Base-by-base conservation (phyloP, 92 coral and sea anemone genomes). In the Nematostella vectensis region DNA sequence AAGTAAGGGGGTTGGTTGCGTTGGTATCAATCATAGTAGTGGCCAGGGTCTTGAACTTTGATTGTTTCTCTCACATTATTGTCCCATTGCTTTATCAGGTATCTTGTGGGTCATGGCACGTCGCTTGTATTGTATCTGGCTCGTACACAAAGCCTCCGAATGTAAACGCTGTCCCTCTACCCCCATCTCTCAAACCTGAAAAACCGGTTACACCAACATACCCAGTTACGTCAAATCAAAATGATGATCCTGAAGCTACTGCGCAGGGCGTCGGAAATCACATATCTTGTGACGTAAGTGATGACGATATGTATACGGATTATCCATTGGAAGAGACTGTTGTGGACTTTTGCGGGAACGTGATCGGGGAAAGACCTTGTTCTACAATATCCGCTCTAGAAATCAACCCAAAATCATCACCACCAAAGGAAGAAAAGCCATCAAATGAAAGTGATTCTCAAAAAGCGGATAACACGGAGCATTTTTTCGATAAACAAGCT, bases 91-190 rank as follows among this genome's bases (percentile, higher is more conserved):
- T 6, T 33, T 24, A 19, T 19, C 47, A 93, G 99, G 91, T 93
- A 57, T 80, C 96, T 13, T 81, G 84, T 49, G 99, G 99, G 0
- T 83, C 99, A 0, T 93, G 99, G 99, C 99, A 93, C 47, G 88
- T 93, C 20, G 81, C 93, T 24, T 83, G 85, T 48, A 70, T 71
- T 25, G 82, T 93, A 17, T 43, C 54, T 23, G 51, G 51, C 51
- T 45, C 51, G 4, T 11, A 45, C 40, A 33, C 15, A 33, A 33
- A 33, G 15, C 40, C 40, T 33, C 15, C 40, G 15, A 33, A 6
- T 6, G 40, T 6, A 33, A 6, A 33, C 40, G 15, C 8, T 6
- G 40, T 33, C 6, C 40, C 40, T 33, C 8, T 15, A 6, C 40
- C 40, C 8, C 40, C 40, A 33, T 6, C 6, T 6, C 40, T 33